phyloP scores from a whole-genome alignment of 1,140 invertebrate species.

The Pseudoatta argentina region DNA sequence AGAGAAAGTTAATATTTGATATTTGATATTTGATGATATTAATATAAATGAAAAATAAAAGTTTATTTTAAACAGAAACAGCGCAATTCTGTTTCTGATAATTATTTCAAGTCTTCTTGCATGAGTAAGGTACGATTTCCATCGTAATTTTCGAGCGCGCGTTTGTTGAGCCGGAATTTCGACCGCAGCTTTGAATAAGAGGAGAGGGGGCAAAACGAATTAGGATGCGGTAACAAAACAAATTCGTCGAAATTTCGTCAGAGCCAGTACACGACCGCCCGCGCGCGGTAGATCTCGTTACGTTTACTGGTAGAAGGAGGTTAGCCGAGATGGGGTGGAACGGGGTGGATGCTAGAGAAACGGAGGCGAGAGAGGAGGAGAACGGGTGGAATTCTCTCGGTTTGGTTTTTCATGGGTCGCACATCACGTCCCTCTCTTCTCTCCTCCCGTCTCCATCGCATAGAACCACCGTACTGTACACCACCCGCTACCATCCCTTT shows the following conservation, averaged over 20 bases:
- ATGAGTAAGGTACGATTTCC: neutral
- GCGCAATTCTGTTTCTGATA: neutral
- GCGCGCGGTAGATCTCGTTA: conserved; percentile 71
- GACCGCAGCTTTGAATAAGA: conserved; percentile 21
- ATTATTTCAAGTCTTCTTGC: neutral
- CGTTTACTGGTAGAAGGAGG: conserved; percentile 49
- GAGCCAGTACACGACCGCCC: conserved; percentile 66
- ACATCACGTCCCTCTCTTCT: conserved; percentile 75
- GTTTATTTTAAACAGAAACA: neutral
- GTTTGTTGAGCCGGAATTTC: conserved; percentile 66
- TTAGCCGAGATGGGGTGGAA: conserved; percentile 54
- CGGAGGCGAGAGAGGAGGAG: conserved; percentile 46
- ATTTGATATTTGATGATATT: neutral
- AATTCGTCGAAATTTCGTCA: conserved; percentile 77
- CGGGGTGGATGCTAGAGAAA: conserved; percentile 42
- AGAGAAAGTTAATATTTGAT: neutral
- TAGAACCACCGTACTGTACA: conserved; percentile 56
- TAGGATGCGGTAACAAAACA: conserved; percentile 78
- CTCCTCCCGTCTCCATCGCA: conserved; percentile 24
- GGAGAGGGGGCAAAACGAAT: conserved; percentile 72
- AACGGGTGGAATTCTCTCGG: conserved; percentile 76
- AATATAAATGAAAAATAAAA: neutral
- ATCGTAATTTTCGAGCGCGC: conserved; percentile 50
- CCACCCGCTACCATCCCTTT: conserved; percentile 67
- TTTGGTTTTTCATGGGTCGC: conserved; percentile 83